Evolutionary conservation across 2,797 vertebrate species (phyloP), one percentile per base, ranked within the genome.

Genomic region (Holocentrus rufus): DNA sequence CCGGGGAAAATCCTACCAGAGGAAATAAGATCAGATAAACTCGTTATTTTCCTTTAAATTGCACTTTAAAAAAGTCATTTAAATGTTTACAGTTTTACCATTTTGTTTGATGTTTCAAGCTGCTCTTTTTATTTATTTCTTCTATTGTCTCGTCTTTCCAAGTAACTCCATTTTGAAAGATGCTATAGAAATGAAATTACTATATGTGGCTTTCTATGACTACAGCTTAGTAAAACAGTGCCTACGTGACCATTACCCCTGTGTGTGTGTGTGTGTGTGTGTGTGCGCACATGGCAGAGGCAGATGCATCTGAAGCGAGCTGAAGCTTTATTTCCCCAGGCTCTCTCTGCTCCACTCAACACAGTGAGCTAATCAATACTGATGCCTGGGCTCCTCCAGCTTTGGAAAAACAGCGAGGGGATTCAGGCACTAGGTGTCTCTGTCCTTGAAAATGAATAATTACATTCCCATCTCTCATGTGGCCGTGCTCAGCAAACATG

Each of bases 361-460:
- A 60, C 72, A 9, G 64, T 44, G 54, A 82, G 77, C 53, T 78
- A 69, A 91, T 92, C 90, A 22, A 89, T 89, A 81, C 63, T 79
- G 80, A 88, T 79, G 69, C 76, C 59, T 65, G 57, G 49, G 17
- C 65, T 79, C 66, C 46, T 65, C 22, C 36, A 65, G 81, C 42
- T 9, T 22, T 25, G 65, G 60, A 66, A 66, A 65, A 63, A 42
- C 52, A 17, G 57, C 71, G 34, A 65, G 27, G 60, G 67, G 57
- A 62, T 68, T 69, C 59, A 22, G 25, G 62, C 50, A 65, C 23
- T 20, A 31, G 44, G 46, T 47, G 52, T 64, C 50, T 56, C 6
- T 59, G 75, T 65, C 83, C 85, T 79, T 78, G 52, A 64, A 69
- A 67, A 67, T 20, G 34, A 64, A 69, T n/a, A n/a, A 54, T 22